Base-by-base conservation (phyloP, 2,888 invertebrate species). In the Scaptomyza reducta region DNA sequence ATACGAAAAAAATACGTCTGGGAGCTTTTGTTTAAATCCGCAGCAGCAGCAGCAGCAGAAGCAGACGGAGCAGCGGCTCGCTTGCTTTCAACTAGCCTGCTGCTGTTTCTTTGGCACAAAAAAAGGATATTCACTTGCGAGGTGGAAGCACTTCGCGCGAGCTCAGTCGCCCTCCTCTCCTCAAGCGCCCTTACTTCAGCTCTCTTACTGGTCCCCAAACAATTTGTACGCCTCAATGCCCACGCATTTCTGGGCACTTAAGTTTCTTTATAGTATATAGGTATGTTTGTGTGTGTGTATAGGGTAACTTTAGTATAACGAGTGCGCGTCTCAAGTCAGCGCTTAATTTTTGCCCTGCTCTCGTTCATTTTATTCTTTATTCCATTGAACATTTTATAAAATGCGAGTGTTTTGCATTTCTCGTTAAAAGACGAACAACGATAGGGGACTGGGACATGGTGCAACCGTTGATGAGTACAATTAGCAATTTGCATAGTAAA, bases 401-500 rank as follows among this genome's bases (percentile, higher is more conserved):
- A 79, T 76, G 79, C 67, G 76, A 82, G 77, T 87, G 80, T 84
- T 84, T 84, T 87, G 85, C 84, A 84, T 84, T 84, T 84, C 85
- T 84, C 78, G 81, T 84, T 87, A 87, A 62, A 44, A 69, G 44
- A 40, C 3, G 33, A 33, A 10, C 10, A 22, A 10, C 40, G 16
- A 38, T 9, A 14, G 38, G 16, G 7, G 9, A 33, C 35, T 63
- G 50, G 41, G 45, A n/a, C 45, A 33, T 27, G 44, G 40, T 38
- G 45, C 60, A 69, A 55, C 75, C 33, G 67, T 67, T 84, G 82
- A 83, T 83, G 87, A 87, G 82, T 70, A 79, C 87, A 84, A 84
- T 87, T 84, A 87, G 85, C 85, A 84, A 84, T 84, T 84, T 84
- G 87, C 87, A 84, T 84, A 84, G 67, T 79, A 77, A 79, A 63